A percentile compares a stretch with the other conserved stretches of the same genome.
Evolutionary conservation across 2,888 invertebrate genomes (phyloP).

Genomic region (Axea sp.): DNA sequence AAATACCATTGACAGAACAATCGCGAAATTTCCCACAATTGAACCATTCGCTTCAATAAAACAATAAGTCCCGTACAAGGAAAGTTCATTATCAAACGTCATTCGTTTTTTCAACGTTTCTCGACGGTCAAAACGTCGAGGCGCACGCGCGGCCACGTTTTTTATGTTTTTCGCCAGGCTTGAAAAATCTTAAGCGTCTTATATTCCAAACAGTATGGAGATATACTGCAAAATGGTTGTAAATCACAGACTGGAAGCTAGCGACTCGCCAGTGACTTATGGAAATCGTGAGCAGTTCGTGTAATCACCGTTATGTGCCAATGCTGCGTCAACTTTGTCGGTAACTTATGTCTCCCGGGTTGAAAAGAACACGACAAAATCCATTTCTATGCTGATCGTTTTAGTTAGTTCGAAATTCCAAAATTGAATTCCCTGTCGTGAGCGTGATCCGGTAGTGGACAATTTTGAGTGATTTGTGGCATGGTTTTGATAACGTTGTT

Average conservation of each 20-base stretch:
- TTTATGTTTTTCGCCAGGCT: conserved; percentile 27
- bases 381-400: conserved; percentile 7
- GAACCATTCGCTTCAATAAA: conserved; percentile 40
- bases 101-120: conserved; percentile 11
- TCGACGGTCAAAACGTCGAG: conserved; percentile 12
- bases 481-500: conserved; percentile 5
- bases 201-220: conserved; percentile 25
- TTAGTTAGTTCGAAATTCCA: too few species aligned
- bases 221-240: conserved; percentile 60
- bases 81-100: conserved; percentile 27
- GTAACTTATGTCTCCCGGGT: conserved; percentile 64
- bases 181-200: conserved; percentile 49
- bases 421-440: conserved; percentile 11
- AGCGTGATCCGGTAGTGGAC: conserved; percentile 2
- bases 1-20: conserved; percentile 24
- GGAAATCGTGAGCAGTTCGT: conserved; percentile 74
- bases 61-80: conserved; percentile 28
- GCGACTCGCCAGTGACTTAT: conserved; percentile 70
- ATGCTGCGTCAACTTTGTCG: conserved; percentile 61
- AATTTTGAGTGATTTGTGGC: conserved; percentile 10
- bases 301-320: conserved; percentile 70
- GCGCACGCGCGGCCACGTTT: conserved; percentile 29
- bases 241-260: conserved; percentile 63
- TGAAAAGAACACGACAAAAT: too few species aligned
- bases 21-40: conserved; percentile 39